Base-by-base conservation (phyloP, 2,113 vertebrate species). In the Thryonomys swinderianus region DNA sequence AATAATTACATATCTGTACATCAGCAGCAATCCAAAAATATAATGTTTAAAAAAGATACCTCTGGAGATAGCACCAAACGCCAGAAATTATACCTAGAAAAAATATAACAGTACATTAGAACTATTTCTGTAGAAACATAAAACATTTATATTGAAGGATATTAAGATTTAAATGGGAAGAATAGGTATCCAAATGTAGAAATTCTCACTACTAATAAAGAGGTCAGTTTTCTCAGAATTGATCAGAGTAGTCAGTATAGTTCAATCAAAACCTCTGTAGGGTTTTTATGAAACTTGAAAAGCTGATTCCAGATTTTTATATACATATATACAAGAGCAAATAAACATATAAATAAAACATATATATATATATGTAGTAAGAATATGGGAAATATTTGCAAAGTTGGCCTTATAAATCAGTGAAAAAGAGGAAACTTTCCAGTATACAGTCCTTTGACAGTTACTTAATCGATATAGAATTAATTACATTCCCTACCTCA, bases 251-350 rank as follows among this genome's bases (percentile, higher is more conserved):
- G 42, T 87, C 45, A 45, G 83, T 53, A 3, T 55, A 32, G 42
- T 83, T 91, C 4, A 11, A 0, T 95, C n/a, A 88, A 67, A 93
- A 93, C 78, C 53, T 61, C 59, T 91, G 27, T 25, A 42, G 48
- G 37, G 64, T 80, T 95, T 90, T 88, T 62, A 85, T 74, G 80
- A 85, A 88, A 85, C 37, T 34, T 85, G 48, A 83, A 93, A 95
- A 91, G 10, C 84, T 66, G 61, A 66, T 78, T 85, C 45, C 17
- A 91, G 30, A 91, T 82, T 93, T 85, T 62, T 48, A 51, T 55
- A 51, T 37, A 51, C 76, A 8, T 74, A 74, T 74, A 74, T 74
- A 25, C 9, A 45, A 62, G 42, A 96, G 21, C 42, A 69, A 55
- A 27, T 61, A 42, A 25, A 53, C 42, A n/a, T n/a, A n/a, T n/a